Base-by-base conservation (phyloP, 2,888 invertebrate genomes). In the Chymomyza fuscimana region DNA sequence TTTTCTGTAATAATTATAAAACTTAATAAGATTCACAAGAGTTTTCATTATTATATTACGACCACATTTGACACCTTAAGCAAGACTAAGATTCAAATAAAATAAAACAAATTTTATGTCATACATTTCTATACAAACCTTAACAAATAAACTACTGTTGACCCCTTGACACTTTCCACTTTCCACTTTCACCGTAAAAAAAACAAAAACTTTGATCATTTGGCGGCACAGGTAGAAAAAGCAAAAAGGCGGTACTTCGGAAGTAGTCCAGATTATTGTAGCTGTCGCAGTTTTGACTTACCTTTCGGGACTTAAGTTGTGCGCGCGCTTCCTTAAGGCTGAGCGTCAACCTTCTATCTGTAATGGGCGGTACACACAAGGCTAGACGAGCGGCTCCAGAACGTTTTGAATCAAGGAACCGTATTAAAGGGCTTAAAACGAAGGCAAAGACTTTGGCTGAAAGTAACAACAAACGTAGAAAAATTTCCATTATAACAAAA, bases 401-500 rank as follows among this genome's bases (percentile, higher is more conserved):
- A 12, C 63, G 68, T 4, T 12, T 59, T 4, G 54, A 71, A 63
- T 22, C 64, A 40, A 67, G 54, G 5, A 68, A 6, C 19, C 56
- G 19, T 52, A 78, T 63, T 5, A 85, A 1, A 1, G 72, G 36
- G 9, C 62, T 51, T 5, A 80, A 36, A n/a, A 81, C 16, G 1
- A 69, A 16, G 15, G 76, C 56, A 6, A 77, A 3, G 9, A 83
- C 25, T 72, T 79, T 87, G 1, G 80, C 73, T 5, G 77, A 61
- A 61, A 81, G 68, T 69, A 87, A 76, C 29, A 90, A 32, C 1
- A 81, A 32, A 22, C 90, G 80, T 9, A 88, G 46, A 12, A 89
- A 69, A n/a, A 87, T 36, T 69, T 89, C 89, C 90, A 90, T 89
- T n/a, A 10, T 69, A 63, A 46, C 40, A 12, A 46, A 46, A 46